Evolutionary conservation across 2,888 invertebrate genomes (phyloP), one percentile per base, ranked within the genome.

Genomic region (Nomada lathburiana): DNA sequence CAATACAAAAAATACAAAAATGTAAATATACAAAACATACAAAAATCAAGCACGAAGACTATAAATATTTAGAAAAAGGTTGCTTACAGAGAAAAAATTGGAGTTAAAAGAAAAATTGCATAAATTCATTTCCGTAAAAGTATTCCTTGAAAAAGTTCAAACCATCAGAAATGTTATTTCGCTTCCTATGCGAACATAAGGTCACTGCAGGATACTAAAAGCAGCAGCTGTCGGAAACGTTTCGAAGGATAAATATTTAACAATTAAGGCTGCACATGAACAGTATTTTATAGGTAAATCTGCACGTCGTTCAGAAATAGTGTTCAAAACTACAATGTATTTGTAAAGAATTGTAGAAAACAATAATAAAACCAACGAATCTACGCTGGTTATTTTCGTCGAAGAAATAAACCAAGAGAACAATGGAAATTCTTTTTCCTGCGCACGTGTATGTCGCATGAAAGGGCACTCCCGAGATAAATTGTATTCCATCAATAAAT

Each of bases 401-500:
- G 36, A 5, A 36, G 36, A 36, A 36, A 36, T 36, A 36, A 36
- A 57, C 26, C 57, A 26, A 16, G 57, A 57, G 57, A 57, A 57
- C 26, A 57, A 57, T 57, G 53, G 18, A 7, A 57, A 57, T 57
- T 57, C 11, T 57, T 13, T 18, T 26, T 57, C 26, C 26, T 16
- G 26, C 57, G 26, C 7, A 57, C 11, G 26, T 26, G 59, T 59
- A 29, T 29, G 10, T 18, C 26, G 18, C 10, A 10, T 36, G 16
- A 20, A 71, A 44, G 42, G 16, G 62, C 36, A 52, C 2, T 18
- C 26, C 3, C 20, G 23, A 36, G 4, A 69, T 63, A 36, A 69
- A 82, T 73, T 76, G 26, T 20, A 62, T 62, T 44, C 11, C 44
- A 62, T 65, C 65, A 64, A 18, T 47, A 53, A 50, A 16, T n/a